Evolutionary conservation across 2,113 vertebrate species (phyloP).

Genomic region (Ariopsis seemanni): DNA sequence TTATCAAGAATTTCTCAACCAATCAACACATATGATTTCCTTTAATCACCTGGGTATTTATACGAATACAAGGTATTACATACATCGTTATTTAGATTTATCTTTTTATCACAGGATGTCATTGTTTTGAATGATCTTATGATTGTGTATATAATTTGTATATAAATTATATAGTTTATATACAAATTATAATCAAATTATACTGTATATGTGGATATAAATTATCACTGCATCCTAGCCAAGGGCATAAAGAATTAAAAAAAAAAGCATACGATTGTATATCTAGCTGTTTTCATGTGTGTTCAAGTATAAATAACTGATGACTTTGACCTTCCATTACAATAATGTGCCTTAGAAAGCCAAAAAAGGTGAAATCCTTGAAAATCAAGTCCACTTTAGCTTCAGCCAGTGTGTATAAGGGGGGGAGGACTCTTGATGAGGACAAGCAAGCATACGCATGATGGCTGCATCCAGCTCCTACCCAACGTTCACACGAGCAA

Average conservation of each 20-base stretch:
- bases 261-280: background rate
- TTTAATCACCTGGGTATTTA: no score
- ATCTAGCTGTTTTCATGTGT: background rate
- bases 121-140: background rate
- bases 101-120: background rate
- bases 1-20: no score
- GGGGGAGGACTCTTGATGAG: background rate
- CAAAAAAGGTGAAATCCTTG: background rate
- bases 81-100: background rate
- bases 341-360: background rate
- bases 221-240: background rate
- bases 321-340: background rate
- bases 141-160: no score
- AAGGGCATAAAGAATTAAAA: background rate
- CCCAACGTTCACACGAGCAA: background rate
- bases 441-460: background rate
- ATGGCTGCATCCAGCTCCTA: background rate
- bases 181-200: no score
- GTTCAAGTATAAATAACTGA: background rate
- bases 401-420: background rate
- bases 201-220: no score
- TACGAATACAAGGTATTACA: no score
- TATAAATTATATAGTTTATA: no score
- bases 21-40: no score
- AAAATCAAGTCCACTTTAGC: background rate